Evolutionary conservation across 2,113 vertebrate species (phyloP), one percentile per base, ranked within the genome.

Genomic region (Galeopterus variegatus): DNA sequence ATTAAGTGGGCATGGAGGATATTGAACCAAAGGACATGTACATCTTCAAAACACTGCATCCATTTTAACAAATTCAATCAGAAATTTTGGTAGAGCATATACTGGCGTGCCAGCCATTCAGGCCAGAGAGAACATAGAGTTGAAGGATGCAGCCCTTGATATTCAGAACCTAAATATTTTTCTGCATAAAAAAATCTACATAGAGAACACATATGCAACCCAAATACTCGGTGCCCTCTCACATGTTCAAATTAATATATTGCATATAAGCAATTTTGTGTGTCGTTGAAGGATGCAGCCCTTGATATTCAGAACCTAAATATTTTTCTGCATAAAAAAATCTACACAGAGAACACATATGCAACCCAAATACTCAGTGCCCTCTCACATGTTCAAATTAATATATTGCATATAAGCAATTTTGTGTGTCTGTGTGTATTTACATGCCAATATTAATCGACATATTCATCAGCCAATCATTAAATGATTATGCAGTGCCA

Each of bases 101-200:
- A 36, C 56, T 60, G 8, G 8, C 31, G 28, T 28, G 18, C n/a
- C n/a, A 93, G 41, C 8, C 23, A 36, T 45, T 48, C 69, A 19
- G 28, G 8, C 52, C 45, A 88, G 26, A 88, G 11, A 86, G 54
- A 45, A 18, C 5, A 67, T 6, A 85, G 52, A 64, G 31, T 58
- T 15, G 41, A n/a, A n/a, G n/a, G n/a, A 3, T 41, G 1, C 8
- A 60, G 12, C 2, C 12, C 10, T 9, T 60, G 5, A 85, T 45
- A 93, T 67, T 85, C 80, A 90, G 28, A 87, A 67, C 5, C 36
- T 77, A 60, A 50, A 72, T 45, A 26, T 69, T 86, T 80, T 89
- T 50, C 24, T 85, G 52, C 12, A 8, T 23, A 67, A 11, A 75
- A 75, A 75, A 62, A 65, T 48, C 11, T 56, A 48, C 48, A 72